phyloP scores from a whole-genome alignment of 2,888 invertebrate species.

The Metopia argyrocephala region DNA sequence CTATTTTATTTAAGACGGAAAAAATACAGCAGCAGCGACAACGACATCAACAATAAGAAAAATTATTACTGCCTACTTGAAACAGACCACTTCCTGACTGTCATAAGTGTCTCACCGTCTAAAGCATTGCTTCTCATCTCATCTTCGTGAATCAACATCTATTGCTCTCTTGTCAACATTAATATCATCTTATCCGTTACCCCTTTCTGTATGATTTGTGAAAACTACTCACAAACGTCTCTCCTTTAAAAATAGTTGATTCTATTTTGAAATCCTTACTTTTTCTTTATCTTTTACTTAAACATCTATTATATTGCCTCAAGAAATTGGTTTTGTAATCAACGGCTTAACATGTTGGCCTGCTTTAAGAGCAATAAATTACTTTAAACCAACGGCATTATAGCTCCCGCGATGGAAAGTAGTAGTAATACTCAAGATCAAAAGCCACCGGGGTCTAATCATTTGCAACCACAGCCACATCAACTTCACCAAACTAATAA shows the following conservation, averaged over 20 bases:
- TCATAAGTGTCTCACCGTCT: slow-evolving; percentile 4
- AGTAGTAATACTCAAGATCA: slow-evolving; percentile 57
- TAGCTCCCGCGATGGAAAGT: slow-evolving; percentile 55
- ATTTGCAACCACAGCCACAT: slow-evolving; percentile 29
- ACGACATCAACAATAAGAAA: slow-evolving; percentile 4
- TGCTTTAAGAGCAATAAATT: slow-evolving; percentile 51
- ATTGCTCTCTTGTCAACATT: neutral
- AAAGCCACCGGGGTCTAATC: slow-evolving; percentile 58
- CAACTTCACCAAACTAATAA: slow-evolving; percentile 16
- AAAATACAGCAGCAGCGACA: slow-evolving; percentile 44
- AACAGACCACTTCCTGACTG: slow-evolving; percentile 48
- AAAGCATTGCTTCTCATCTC: neutral
- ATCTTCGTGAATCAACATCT: neutral
- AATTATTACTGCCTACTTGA: slow-evolving; percentile 43
- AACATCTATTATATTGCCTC: neutral
- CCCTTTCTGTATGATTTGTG: neutral
- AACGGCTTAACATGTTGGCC: slow-evolving; percentile 59
- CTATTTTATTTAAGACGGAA: slow-evolving; percentile 21
- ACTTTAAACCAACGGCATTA: slow-evolving; percentile 46
- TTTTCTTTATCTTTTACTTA: no score
- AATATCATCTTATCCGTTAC: neutral
- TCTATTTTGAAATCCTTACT: no score
- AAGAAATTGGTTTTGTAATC: slow-evolving; percentile 24
- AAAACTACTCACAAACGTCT: neutral
- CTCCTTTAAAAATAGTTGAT: neutral